Base-by-base conservation (phyloP, 2,113 vertebrate species). In the Rynchops niger region DNA sequence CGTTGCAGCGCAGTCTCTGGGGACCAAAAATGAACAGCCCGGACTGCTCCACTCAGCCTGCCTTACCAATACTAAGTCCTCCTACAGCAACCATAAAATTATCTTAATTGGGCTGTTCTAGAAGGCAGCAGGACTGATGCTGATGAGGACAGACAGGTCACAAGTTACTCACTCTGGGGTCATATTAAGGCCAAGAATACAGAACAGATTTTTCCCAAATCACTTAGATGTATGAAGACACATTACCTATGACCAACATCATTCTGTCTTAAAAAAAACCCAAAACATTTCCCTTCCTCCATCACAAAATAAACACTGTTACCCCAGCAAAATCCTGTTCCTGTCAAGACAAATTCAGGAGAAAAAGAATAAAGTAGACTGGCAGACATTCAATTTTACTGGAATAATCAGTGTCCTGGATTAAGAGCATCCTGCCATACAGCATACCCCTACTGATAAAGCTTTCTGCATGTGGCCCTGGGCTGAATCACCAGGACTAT, bases 91-190 rank as follows among this genome's bases (percentile, higher is more conserved):
- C 77, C 66, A 77, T 89, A 77, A 94, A 82, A 88, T 84, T 91
- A 43, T 84, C 80, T 81, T 92, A 88, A 91, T 85, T 92, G 67
- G 81, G 56, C 58, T 91, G 49, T 70, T 47, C 78, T 90, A 70
- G 74, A 91, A 90, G 29, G 74, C 62, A 94, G 74, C 56, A 72
- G 36, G 16, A 45, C 69, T 94, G 86, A 93, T 1, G 32, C 38
- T 84, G 89, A 93, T 91, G 83, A 61, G 55, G 65, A 93, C 61
- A 92, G 86, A 91, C 77, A 87, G 53, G 77, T 87, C 86, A 72
- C 81, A 95, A 95, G 91, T 89, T 96, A 72, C 43, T 84, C n/a
- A 29, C n/a, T 82, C 73, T 50, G 38, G 26, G 40, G 70, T 93
- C 78, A 55, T 8, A 7, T 42, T 80, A 90, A 91, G 87, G 53